Base-by-base conservation (phyloP, 2,888 invertebrate genomes). In the Xestia sexstrigata region DNA sequence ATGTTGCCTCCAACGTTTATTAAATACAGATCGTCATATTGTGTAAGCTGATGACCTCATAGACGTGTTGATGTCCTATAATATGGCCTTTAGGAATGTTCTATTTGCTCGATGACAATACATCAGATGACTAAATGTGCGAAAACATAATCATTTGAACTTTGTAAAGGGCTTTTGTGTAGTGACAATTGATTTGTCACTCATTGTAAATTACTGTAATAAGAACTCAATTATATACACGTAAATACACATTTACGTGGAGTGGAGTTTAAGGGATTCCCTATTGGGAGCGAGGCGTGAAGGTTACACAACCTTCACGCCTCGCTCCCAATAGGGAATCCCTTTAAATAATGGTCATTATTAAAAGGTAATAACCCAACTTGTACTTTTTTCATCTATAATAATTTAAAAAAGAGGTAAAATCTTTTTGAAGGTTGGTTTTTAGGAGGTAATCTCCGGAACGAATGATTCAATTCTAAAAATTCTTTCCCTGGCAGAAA, bases 251-350 rank as follows among this genome's bases (percentile, higher is more conserved):
- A n/a, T n/a, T n/a, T n/a, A n/a, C n/a, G n/a, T n/a, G n/a, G n/a
- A n/a, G n/a, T n/a, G n/a, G n/a, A n/a, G n/a, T n/a, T n/a, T n/a
- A n/a, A n/a, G n/a, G n/a, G n/a, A n/a, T n/a, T n/a, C n/a, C n/a
- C n/a, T n/a, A n/a, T n/a, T n/a, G n/a, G n/a, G n/a, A n/a, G n/a
- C n/a, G n/a, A n/a, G n/a, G n/a, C n/a, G n/a, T n/a, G n/a, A n/a
- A n/a, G n/a, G n/a, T n/a, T n/a, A n/a, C n/a, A n/a, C n/a, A n/a
- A 35, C 81, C 81, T 81, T 81, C 81, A 81, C 62, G 83, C 47
- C 26, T 70, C 55, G 66, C 15, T 70, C 67, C 52, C 0, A 30
- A 7, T 49, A 62, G 66, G 73, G 23, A 73, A 62, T 23, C 3
- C 60, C 65, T 60, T 9, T 3, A 70, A 69, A 47, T 52, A 65